phyloP scores from a whole-genome alignment of 1,140 invertebrate genomes.

The Drosophila yakuba region DNA sequence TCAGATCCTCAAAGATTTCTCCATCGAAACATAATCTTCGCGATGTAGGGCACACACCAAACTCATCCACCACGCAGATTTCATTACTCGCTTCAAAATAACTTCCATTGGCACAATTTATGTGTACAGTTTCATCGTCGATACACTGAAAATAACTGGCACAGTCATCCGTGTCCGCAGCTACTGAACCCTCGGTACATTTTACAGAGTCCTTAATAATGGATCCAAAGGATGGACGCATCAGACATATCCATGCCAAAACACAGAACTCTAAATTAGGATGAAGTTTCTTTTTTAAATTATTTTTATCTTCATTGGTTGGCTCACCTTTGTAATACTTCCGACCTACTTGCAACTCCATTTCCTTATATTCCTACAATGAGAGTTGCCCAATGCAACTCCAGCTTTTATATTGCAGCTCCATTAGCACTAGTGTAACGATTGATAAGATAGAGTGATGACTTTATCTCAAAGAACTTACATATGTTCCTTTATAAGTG shows the following conservation, averaged over 20 bases:
- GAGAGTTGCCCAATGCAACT: neutral
- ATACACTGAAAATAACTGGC: slow-evolving; percentile 55
- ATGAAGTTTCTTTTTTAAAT: neutral
- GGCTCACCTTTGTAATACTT: slow-evolving; percentile 35
- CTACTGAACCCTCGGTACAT: slow-evolving; percentile 44
- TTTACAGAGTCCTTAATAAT: neutral
- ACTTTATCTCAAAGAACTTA: slow-evolving; percentile 16
- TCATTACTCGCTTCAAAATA: slow-evolving; percentile 46
- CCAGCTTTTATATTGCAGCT: slow-evolving; percentile 44
- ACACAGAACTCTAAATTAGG: slow-evolving; percentile 13
- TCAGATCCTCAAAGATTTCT: neutral
- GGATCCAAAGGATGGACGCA: slow-evolving; percentile 1
- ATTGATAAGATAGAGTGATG: slow-evolving; percentile 32
- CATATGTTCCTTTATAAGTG: slow-evolving; percentile 35
- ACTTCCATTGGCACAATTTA: slow-evolving; percentile 34
- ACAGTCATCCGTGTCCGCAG: slow-evolving; percentile 35
- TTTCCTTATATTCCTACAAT: slow-evolving; percentile 16
- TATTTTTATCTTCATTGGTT: too few species aligned
- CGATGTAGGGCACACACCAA: slow-evolving; percentile 10
- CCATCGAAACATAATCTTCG: slow-evolving; percentile 15
- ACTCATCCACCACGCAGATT: slow-evolving; percentile 49
- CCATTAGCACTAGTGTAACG: slow-evolving; percentile 25
- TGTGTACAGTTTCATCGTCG: slow-evolving; percentile 10
- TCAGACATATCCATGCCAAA: neutral
- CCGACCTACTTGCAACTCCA: slow-evolving; percentile 23